Evolutionary conservation across 2,113 vertebrate genomes (phyloP), one percentile per base, ranked within the genome.

Genomic region (Megatriorchis doriae): DNA sequence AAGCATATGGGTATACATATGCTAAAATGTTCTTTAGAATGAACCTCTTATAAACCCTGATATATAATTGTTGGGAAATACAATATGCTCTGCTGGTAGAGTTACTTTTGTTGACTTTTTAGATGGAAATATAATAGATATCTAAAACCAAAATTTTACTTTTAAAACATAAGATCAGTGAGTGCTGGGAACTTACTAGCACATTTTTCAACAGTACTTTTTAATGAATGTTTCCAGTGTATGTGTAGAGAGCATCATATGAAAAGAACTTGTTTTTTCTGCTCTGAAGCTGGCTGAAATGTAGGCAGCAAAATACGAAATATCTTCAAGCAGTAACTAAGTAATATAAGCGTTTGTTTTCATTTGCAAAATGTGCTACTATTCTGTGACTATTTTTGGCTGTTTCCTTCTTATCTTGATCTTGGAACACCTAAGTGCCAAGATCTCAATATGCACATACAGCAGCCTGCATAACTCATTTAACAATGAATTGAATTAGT

Each of bases 1-100:
- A 98, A 97, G 34, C 97, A 97, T 98, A 98, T 86, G 96, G 92
- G 9, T 92, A 68, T 96, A 84, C 97, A 96, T 98, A 97, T 98
- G 97, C 85, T 97, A 73, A 90, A 96, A 52, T 73, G 52, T 97
- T 97, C 88, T 97, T 97, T 88, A 96, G 55, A 87, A 94, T 90
- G 90, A 95, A 94, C 63, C 43, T 74, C 36, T 62, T 55, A n/a
- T 26, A 26, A 88, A 67, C 22, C 34, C 6, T 90, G 63, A 47
- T 94, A 38, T 50, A n/a, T 61, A 88, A 91, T 92, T 96, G 88
- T 91, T 93, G 83, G 74, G 84, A 94, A 97, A 82, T 81, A 52
- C 65, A 94, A 61, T 81, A 81, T 84, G 36, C 27, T 95, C 13
- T 85, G 56, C 45, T 93, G 79, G 38, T 92, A 78, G 81, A 96